phyloP scores from a whole-genome alignment of 2,888 invertebrate genomes.

The Cheilosia grossa region DNA sequence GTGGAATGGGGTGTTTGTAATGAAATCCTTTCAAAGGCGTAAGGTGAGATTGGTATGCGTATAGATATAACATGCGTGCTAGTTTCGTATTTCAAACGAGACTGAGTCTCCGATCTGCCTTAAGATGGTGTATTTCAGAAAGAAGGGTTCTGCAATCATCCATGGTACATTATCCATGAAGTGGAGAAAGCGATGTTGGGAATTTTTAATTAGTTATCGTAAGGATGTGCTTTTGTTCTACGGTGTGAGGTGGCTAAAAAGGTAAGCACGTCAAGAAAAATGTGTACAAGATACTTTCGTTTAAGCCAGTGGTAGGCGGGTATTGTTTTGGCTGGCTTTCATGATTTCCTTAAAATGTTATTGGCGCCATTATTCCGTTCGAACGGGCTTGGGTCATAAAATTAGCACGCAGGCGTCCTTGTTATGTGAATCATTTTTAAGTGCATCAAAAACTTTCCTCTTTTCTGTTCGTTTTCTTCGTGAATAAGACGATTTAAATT shows the following conservation, averaged over 20 bases:
- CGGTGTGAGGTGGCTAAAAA: slow-evolving; percentile 54
- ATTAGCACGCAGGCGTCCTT: no score
- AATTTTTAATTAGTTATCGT: slow-evolving; percentile 72
- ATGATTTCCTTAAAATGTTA: no score
- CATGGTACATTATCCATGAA: slow-evolving; percentile 50
- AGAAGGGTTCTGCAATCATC: slow-evolving; percentile 57
- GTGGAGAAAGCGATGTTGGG: slow-evolving; percentile 57
- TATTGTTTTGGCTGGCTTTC: no score
- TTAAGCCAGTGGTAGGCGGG: no score
- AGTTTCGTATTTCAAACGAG: slow-evolving; percentile 60
- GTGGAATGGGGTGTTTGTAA: slow-evolving; percentile 54
- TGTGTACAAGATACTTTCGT: neutral
- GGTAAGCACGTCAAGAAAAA: slow-evolving; percentile 20
- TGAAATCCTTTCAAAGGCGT: slow-evolving; percentile 52
- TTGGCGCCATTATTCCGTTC: no score
- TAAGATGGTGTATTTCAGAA: slow-evolving; percentile 45
- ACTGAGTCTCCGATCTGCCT: slow-evolving; percentile 49
- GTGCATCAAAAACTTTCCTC: no score
- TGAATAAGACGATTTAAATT: no score
- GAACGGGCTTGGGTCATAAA: no score
- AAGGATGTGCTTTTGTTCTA: slow-evolving; percentile 45
- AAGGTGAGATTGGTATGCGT: slow-evolving; percentile 4
- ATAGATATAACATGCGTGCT: slow-evolving; percentile 50
- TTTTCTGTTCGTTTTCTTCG: no score
- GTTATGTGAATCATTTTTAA: no score